phyloP scores from a whole-genome alignment of 37 sponge, comb jelly and placozoan species.

The Axinella damicornis region DNA sequence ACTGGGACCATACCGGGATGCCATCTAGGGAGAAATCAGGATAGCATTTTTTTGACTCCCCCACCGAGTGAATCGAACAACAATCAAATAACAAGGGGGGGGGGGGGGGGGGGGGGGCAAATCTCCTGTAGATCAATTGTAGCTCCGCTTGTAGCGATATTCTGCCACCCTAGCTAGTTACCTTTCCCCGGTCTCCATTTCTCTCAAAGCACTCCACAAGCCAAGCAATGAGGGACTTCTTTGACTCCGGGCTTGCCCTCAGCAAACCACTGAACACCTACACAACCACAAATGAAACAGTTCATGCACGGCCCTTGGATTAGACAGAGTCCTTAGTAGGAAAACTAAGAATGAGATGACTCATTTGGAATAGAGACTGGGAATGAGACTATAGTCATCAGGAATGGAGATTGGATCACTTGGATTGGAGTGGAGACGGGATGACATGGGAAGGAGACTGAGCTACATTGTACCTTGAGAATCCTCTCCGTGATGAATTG shows the following conservation, averaged over 20 bases:
- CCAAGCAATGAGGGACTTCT: constrained; percentile 58
- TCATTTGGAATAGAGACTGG: not conserved
- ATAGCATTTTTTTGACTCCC: no score
- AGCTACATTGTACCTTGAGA: not conserved
- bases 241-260: constrained; percentile 19
- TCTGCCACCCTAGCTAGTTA: constrained; percentile 4
- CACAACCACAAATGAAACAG: not conserved
- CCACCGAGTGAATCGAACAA: no score
- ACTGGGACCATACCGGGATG: not conserved
- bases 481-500: not conserved
- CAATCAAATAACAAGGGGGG: not conserved
- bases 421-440: no score
- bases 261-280: constrained; percentile 48
- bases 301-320: no score
- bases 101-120: not conserved
- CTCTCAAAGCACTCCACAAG: constrained; percentile 55
- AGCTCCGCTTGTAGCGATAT: no score
- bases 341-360: not conserved
- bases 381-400: no score
- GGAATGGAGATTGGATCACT: no score
- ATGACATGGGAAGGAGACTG: no score
- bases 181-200: constrained; percentile 67
- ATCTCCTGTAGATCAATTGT: no score
- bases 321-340: no score
- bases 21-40: not conserved